Evolutionary conservation across 2,113 vertebrate genomes (phyloP), one percentile per base, ranked within the genome.

Genomic region (Austrofundulus limnaeus): DNA sequence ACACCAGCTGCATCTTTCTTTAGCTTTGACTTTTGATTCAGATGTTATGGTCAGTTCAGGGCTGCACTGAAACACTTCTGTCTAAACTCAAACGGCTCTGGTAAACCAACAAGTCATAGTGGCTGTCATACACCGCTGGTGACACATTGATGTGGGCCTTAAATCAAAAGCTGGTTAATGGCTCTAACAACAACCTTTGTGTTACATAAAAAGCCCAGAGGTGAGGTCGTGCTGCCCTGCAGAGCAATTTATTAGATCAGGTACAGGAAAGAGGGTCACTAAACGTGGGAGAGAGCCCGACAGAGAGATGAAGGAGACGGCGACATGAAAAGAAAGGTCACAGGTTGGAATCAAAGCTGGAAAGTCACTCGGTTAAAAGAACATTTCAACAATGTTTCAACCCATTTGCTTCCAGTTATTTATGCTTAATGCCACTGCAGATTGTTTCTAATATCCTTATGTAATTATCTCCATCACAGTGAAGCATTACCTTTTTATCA

Each of bases 291-390:
- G 20, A 57, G 42, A 70, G 74, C 28, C 54, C 68, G 55, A 55
- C 49, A 10, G 48, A 71, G 80, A 68, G 54, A 63, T 66, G 43
- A 68, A 62, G 54, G 72, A 50, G 49, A 66, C 8, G 31, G 20
- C 11, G 5, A 25, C 59, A 70, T 65, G 61, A 75, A 75, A 77
- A 57, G 49, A 75, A 82, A 75, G 70, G 72, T 72, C 70, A 66
- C 10, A 21, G 43, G 41, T 58, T 47, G 50, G 31, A 76, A 49
- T 61, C 31, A 58, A 52, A 73, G 53, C 58, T 50, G 3, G 14
- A 41, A 60, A 23, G 70, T 61, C 46, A 25, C 23, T 58, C 45
- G 50, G 24, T 43, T 45, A 53, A 46, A 72, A 42, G 34, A 24
- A n/a, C 34, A 15, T 37, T 20, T 21, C 8, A 1, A 19, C 31